These are phyloP conservation scores for Gopherus evgoodei DNA, from an alignment of 2,113 vertebrate genomes.

Conservation along the genomic window DNA sequence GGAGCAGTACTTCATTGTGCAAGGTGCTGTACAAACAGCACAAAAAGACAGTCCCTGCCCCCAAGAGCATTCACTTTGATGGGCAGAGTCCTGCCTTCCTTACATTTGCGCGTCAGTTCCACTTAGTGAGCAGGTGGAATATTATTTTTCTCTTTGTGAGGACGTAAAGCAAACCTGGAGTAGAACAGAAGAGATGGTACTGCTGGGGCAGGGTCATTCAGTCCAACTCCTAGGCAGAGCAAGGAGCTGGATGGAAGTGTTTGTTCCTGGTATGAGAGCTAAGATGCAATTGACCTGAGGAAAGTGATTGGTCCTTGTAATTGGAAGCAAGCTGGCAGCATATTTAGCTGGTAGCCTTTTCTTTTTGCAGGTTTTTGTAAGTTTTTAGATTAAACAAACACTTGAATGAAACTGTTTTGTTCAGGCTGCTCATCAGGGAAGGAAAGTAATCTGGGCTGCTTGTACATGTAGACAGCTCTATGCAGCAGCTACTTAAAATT, in stretches of 20 bases:
- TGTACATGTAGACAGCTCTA: background rate
- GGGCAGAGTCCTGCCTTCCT: background rate
- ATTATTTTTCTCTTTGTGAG: background rate
- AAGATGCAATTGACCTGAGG: too few relatives aligned
- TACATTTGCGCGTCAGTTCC: background rate
- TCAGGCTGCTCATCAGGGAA: background rate
- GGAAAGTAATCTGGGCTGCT: background rate
- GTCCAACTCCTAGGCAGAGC: background rate
- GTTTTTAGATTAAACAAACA: background rate
- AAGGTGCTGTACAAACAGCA: accelerated
- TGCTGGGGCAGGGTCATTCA: background rate
- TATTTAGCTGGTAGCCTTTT: background rate
- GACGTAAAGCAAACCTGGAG: background rate
- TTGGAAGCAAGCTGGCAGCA: background rate
- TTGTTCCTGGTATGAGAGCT: too few relatives aligned
- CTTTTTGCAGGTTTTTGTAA: background rate
- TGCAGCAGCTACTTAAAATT: background rate
- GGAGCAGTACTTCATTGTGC: background rate
- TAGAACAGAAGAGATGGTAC: background rate
- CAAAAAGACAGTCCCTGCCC: background rate
- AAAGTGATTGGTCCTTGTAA: background rate
- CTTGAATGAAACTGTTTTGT: background rate
- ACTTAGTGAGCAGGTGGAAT: background rate
- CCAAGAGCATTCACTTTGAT: background rate
- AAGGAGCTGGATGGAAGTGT: background rate